Base-by-base conservation (phyloP, 2,797 vertebrate species). In the Benthosema pterotum region DNA sequence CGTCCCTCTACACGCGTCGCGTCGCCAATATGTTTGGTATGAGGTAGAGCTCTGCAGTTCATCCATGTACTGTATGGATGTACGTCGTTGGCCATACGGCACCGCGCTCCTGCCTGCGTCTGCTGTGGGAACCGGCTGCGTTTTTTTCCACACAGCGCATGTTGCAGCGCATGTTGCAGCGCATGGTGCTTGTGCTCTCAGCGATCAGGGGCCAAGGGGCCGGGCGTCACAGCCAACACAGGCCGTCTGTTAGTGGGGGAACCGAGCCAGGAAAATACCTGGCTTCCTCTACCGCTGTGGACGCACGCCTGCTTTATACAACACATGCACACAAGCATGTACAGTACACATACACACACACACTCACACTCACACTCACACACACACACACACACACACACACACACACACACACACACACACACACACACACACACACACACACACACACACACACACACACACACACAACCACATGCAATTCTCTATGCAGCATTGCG, bases 231-330 rank as follows among this genome's bases (percentile, higher is more conserved):
- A 74, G 80, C 82, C 81, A 83, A 83, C 84, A 84, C 78, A 85
- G 85, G 63, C 87, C 83, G 63, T 91, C 87, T 90, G 88, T 89
- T 88, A 66, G 71, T 32, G 32, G 50, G 77, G 60, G 55, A 52
- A 17, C 43, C 32, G 67, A 74, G 87, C 89, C 88, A 90, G 85
- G 71, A 87, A 88, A 85, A 74, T 75, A 85, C 83, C 80, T 80
- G 72, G 82, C 85, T 88, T 87, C 82, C 84, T 84, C 65, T 70
- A 28, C 67, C 68, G 84, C 79, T 71, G 78, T 75, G 79, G 84
- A 85, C 82, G 77, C 32, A 85, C 82, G 77, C 32, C 73, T 76
- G 52, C 82, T 79, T 89, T 77, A 84, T 69, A 79, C 76, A 79
- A 79, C 73, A 76, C 80, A 77, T 79, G 82, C 70, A 83, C 73